Conservation (phyloP, 1,140 invertebrate genomes). For the Nephotettix cincticeps region DNA sequence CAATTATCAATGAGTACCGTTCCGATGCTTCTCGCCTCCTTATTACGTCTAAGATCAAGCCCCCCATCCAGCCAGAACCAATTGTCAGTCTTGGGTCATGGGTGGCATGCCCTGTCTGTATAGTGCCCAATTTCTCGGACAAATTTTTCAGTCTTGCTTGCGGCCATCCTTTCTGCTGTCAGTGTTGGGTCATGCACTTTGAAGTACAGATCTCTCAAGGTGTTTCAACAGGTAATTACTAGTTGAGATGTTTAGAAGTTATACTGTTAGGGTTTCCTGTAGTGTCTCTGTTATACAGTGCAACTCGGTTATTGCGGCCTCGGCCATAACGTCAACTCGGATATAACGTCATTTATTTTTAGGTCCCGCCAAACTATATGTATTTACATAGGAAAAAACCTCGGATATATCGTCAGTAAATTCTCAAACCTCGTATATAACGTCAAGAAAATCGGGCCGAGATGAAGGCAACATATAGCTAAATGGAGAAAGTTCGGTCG, state of each 20-base stretch:
- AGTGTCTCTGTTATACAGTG: too few relatives aligned
- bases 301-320: too few relatives aligned
- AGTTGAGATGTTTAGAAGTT: conserved; percentile 1
- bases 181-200: conserved; percentile 95
- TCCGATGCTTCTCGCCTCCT: conserved; percentile 74
- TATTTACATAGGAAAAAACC: too few relatives aligned
- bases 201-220: conserved; percentile 94
- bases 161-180: conserved; percentile 90
- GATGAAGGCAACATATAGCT: too few relatives aligned
- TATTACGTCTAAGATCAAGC: conserved; percentile 78
- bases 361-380: too few relatives aligned
- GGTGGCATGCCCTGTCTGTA: conserved; percentile 61
- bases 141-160: conserved; percentile 81
- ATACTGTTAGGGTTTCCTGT: too few relatives aligned
- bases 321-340: too few relatives aligned
- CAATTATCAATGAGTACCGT: conserved; percentile 76
- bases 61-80: conserved; percentile 50
- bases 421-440: too few relatives aligned
- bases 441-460: too few relatives aligned
- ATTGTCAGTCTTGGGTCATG: conserved; percentile 32
- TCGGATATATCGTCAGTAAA: too few relatives aligned
- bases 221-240: conserved; percentile 60
- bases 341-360: too few relatives aligned
- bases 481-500: too few relatives aligned
- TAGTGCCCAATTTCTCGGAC: conserved; percentile 49